Base-by-base conservation (phyloP, 2,888 invertebrate species). In the Drosophila mettleri region DNA sequence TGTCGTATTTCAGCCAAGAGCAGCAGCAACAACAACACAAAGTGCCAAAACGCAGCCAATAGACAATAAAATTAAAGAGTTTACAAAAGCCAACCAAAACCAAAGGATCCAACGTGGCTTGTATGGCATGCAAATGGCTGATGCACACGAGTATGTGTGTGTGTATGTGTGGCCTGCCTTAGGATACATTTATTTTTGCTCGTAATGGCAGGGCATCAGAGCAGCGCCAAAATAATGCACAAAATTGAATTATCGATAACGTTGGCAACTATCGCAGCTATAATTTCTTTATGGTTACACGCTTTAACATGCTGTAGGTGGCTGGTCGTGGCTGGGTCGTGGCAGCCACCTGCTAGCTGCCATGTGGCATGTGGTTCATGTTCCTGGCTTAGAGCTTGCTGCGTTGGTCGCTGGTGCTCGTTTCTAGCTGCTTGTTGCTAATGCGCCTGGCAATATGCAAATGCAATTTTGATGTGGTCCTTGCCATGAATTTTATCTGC, bases 171-270 rank as follows among this genome's bases (percentile, higher is more conserved):
- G 20, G 39, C 53, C 20, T 34, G 86, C 86, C 86, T 66, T 46
- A 74, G 85, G 88, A 69, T 86, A 88, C 86, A 78, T 80, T 88
- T 88, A 84, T 84, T 88, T 88, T 78, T 76, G 81, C 85, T 76
- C 72, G 79, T 84, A 88, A 88, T 80, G 88, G 83, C 78, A 54
- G 61, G 66, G 74, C 88, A 80, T 84, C 88, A 80, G 70, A 67
- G 68, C 55, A 86, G 70, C 86, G 69, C 78, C 84, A 77, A 88
- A 89, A 89, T 88, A 88, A 88, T 86, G 80, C 85, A 86, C 80
- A 79, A 85, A 89, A 88, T 88, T 88, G 88, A 88, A 88, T 88
- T 88, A 88, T 88, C 88, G 89, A 89, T 77, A 77, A 62, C 74
- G 80, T 62, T 78, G 84, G 49, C 67, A 83, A 82, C 80, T 77